phyloP scores from a whole-genome alignment of 2,113 vertebrate genomes.

The Prietella phreatophila region DNA sequence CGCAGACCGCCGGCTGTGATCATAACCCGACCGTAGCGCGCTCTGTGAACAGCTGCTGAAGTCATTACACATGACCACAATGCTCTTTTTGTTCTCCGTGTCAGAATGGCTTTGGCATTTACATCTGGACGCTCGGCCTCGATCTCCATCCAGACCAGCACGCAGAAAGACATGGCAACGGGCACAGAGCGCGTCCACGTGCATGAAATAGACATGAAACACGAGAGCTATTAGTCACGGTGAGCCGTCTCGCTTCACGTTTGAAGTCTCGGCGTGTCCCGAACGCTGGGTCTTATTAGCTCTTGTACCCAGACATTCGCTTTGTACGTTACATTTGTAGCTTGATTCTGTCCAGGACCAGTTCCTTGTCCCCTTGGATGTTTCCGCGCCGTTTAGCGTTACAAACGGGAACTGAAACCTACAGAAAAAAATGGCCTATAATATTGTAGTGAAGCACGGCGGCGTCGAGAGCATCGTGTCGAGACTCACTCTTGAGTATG shows the following conservation, averaged over 20 bases:
- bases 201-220: background rate
- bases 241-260: background rate
- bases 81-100: constrained; percentile 31
- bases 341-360: background rate
- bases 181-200: constrained; percentile 19
- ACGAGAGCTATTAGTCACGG: background rate
- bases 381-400: background rate
- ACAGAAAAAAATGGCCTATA: background rate
- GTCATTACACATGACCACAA: constrained; percentile 58
- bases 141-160: background rate
- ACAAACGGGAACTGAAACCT: background rate
- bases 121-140: background rate
- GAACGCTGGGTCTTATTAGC: background rate
- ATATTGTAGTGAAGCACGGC: background rate
- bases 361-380: background rate
- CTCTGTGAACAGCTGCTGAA: constrained; percentile 59
- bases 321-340: background rate
- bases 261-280: background rate
- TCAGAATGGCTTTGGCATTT: constrained; percentile 35
- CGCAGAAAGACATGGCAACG: constrained; percentile 27
- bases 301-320: background rate
- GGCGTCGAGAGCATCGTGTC: background rate
- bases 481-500: too few species aligned
- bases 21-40: constrained; percentile 39
- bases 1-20: constrained; percentile 51